Percentiles rank a stretch among this genome's conserved stretches.
Conservation (phyloP, 35 echinoderm and acorn worm genomes). For the Chiridota heheva region DNA sequence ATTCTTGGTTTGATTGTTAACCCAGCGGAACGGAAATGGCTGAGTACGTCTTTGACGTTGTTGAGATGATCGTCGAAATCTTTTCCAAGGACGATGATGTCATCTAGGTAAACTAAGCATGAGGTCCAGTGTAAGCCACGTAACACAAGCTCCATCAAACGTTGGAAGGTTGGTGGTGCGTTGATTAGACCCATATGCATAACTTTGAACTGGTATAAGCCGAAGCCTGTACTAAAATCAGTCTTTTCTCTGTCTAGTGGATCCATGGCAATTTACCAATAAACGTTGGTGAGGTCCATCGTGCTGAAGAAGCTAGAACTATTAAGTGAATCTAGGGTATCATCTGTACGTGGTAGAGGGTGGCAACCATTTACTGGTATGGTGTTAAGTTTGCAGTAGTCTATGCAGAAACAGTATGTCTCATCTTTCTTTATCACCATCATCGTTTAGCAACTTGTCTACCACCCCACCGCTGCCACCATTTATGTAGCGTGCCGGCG, state of each 20-base stretch:
- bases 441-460: background rate
- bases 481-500: no score
- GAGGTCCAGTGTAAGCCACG: conserved; percentile 39
- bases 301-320: background rate
- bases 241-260: conserved; percentile 12
- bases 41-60: conserved; percentile 21
- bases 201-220: conserved; percentile 31
- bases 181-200: conserved; percentile 46
- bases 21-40: conserved; percentile 13
- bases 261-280: background rate
- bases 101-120: conserved; percentile 38
- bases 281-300: background rate
- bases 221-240: background rate
- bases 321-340: background rate
- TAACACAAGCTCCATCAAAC: conserved; percentile 33
- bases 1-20: conserved; percentile 56
- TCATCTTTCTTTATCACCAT: conserved; percentile 38
- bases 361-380: background rate
- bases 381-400: background rate
- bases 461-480: no score
- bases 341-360: conserved; percentile 3
- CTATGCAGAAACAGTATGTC: conserved; percentile 9
- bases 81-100: conserved; percentile 47
- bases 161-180: conserved; percentile 56
- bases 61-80: conserved; percentile 16